Base-by-base conservation (phyloP, 2,888 invertebrate genomes). In the Athalia cordata region DNA sequence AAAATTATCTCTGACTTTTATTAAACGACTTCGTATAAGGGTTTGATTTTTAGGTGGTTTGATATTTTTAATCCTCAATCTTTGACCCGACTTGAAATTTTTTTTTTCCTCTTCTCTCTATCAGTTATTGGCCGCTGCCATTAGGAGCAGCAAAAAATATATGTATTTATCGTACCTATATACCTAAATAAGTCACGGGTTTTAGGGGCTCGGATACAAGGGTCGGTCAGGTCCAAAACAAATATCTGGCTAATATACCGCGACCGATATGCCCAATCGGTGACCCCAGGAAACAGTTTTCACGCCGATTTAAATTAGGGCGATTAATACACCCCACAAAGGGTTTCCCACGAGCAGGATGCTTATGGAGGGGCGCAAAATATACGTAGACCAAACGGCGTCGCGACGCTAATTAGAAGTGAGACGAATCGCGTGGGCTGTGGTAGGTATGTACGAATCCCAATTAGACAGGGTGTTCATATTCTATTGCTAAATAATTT, bases 301-400 rank as follows among this genome's bases (percentile, higher is more conserved):
- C 87, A 90, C 87, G 90, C 86, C 80, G 86, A 89, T 90, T 87
- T 87, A 85, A 90, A 89, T 87, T 86, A 86, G 87, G 86, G 83
- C 87, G 85, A 82, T 75, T 75, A 75, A 75, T 75, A 70, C 80
- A 79, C 77, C 67, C 77, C 49, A 11, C 80, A 79, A 80, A 81
- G 78, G 81, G 87, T 65, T 77, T 89, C 89, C 89, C 89, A 89
- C 88, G 89, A 87, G 86, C 84, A 79, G 80, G 84, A 85, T 87
- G 87, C 85, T 13, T 7, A 13, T 7, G 62, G 15, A 13, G 15
- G n/a, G 11, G 7, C 11, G 8, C 11, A 55, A n/a, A n/a, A 9
- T 55, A 55, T 55, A 55, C 55, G 29, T 52, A 47, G 7, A 45
- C 13, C 59, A 47, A 59, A 68, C 52, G 70, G 70, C 74, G 47